Percentiles rank a stretch among this genome's conserved stretches.
Evolutionary conservation across 2,888 invertebrate species (phyloP).

Genomic region (Stenodema calcarata): DNA sequence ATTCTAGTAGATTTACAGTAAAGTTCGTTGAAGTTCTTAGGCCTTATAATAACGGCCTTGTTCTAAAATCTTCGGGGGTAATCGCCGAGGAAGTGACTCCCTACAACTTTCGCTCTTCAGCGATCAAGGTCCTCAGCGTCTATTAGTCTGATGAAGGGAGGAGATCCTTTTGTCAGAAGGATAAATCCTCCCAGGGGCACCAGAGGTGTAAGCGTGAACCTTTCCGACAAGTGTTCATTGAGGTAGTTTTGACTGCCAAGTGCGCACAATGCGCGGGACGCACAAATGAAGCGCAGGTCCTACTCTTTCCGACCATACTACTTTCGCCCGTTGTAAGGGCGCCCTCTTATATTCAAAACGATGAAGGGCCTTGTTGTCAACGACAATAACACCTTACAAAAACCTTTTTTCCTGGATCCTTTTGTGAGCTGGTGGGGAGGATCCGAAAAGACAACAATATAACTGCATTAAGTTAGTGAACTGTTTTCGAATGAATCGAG

Average conservation of each 20-base stretch:
- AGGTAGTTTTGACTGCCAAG: conserved; percentile 40
- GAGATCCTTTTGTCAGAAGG: not conserved
- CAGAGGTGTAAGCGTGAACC: conserved; percentile 12
- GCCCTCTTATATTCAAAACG: conserved; percentile 45
- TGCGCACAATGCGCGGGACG: conserved; percentile 16
- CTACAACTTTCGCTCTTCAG: not conserved
- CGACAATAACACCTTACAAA: conserved; percentile 47
- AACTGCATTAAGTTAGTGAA: conserved; percentile 15
- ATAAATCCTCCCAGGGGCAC: not conserved
- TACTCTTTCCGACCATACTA: conserved; percentile 40
- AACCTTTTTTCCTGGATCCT: not conserved
- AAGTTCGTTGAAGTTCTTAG: too few species aligned
- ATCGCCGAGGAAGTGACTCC: not conserved
- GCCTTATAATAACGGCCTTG: too few species aligned
- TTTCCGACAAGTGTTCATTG: conserved; percentile 43
- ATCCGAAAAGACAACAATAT: conserved; percentile 37
- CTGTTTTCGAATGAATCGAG: conserved; percentile 32
- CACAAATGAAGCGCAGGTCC: conserved; percentile 47
- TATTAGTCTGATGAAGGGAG: not conserved
- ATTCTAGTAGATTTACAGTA: too few species aligned
- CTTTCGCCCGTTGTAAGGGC: conserved; percentile 28
- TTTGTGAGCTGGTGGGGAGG: conserved; percentile 2
- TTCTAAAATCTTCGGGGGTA: too few species aligned
- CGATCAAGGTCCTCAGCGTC: not conserved
- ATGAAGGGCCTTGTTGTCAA: conserved; percentile 34